A percentile compares a stretch with the other conserved stretches of the same genome.
These are phyloP conservation scores for Phorcus lineatus DNA, from an alignment of 2,888 invertebrate genomes.

Conservation along the genomic window DNA sequence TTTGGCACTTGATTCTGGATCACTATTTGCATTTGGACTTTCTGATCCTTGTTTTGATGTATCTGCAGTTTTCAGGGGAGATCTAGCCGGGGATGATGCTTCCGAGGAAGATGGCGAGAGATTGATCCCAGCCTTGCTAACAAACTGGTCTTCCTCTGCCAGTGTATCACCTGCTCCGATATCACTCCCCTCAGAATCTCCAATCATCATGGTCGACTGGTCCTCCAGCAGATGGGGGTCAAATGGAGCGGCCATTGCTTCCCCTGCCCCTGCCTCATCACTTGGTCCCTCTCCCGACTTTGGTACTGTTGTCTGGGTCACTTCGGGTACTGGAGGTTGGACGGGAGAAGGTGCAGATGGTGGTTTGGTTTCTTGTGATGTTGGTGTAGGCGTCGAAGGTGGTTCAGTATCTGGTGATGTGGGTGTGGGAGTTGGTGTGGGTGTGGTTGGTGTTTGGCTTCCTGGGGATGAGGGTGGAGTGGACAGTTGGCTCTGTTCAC, in stretches of 20 bases:
- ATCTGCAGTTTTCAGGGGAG: not conserved
- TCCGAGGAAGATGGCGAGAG: not conserved
- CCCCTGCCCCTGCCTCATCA: conserved; percentile 25
- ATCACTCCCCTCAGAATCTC: conserved; percentile 4
- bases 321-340: not conserved
- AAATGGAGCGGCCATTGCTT: not conserved
- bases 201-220: not conserved
- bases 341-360: not conserved
- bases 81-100: not conserved
- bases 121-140: not conserved
- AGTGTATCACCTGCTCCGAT: not conserved
- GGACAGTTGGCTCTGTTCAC: not conserved
- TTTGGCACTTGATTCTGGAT: conserved; percentile 9
- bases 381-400: too few relatives aligned
- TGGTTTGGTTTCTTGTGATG: too few relatives aligned
- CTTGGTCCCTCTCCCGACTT: conserved; percentile 24
- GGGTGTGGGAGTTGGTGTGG: too few relatives aligned
- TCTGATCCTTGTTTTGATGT: not conserved
- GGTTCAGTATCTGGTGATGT: too few relatives aligned
- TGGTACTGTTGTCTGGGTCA: too few relatives aligned
- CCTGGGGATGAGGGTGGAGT: too few relatives aligned
- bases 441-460: too few relatives aligned
- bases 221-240: not conserved
- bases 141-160: not conserved
- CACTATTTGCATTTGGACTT: not conserved